A percentile compares a stretch with the other conserved stretches of the same genome.
Conservation (phyloP, 2,797 vertebrate genomes). For the Enteromius thamalakanensis region DNA sequence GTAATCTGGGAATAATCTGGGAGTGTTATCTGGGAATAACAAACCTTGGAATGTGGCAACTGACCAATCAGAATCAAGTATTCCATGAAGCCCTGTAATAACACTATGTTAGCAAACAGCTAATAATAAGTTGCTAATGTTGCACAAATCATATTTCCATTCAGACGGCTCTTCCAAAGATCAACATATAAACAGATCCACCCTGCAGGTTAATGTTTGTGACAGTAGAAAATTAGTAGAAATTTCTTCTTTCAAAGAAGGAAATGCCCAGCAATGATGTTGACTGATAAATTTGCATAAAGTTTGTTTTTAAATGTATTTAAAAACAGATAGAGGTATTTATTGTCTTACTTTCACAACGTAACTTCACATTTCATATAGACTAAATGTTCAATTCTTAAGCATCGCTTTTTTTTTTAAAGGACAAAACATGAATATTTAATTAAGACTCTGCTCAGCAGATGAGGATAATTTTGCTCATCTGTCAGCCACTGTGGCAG, state of each 20-base stretch:
- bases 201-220: no score
- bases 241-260: no score
- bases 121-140: neutral
- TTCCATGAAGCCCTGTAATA: no score
- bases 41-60: no score
- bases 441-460: neutral
- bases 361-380: neutral
- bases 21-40: no score
- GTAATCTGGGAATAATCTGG: no score
- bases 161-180: neutral
- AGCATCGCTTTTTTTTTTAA: neutral
- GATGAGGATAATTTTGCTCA: neutral
- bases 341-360: neutral
- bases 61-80: no score
- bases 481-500: neutral
- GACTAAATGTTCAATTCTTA: neutral
- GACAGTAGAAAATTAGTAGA: no score
- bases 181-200: neutral
- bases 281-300: neutral
- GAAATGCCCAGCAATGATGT: neutral
- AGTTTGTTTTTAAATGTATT: neutral
- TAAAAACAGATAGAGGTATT: neutral
- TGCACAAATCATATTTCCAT: neutral
- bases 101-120: neutral
- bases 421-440: neutral